Evolutionary conservation across 23 tunicate genomes (phyloP).

Genomic region (Pegea sp.): DNA sequence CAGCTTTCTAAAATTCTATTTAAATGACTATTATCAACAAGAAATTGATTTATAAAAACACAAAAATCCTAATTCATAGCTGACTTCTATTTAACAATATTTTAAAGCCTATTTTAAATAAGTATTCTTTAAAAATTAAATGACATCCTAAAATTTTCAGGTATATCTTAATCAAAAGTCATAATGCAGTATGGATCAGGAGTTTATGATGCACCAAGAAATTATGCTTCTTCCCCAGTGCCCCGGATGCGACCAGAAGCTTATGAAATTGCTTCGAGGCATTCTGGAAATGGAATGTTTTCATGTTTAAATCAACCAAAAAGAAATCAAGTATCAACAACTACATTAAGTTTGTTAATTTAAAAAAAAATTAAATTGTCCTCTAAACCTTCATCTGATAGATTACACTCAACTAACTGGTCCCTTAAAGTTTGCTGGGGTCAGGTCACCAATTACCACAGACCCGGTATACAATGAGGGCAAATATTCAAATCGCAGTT

Average conservation of each 20-base stretch:
- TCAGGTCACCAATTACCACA: constrained; percentile 46
- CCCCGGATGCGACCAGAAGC: constrained; percentile 94
- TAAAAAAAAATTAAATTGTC: no score
- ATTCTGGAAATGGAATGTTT: constrained; percentile 66
- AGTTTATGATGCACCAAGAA: constrained; percentile 34
- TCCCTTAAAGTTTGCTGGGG: constrained; percentile 40
- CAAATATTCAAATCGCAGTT: constrained; percentile 56
- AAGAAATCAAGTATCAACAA: constrained; percentile 12
- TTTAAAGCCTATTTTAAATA: no score
- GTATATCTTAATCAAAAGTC: no score
- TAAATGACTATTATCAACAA: no score
- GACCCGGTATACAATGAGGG: constrained; percentile 84
- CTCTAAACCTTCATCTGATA: neutral
- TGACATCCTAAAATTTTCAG: no score
- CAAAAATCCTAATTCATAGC: no score
- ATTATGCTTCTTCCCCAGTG: constrained; percentile 28
- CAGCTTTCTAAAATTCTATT: no score
- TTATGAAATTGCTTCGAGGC: constrained; percentile 49
- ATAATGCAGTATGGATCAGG: constrained; percentile 93
- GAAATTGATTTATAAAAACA: no score
- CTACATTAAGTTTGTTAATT: no score
- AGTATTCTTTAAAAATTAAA: no score
- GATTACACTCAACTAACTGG: no score
- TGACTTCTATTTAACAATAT: no score
- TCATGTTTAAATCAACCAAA: constrained; percentile 51